These are phyloP conservation scores for Yoshiicerus persimilis DNA, from an alignment of 1,140 invertebrate species.

Conservation along the genomic window DNA sequence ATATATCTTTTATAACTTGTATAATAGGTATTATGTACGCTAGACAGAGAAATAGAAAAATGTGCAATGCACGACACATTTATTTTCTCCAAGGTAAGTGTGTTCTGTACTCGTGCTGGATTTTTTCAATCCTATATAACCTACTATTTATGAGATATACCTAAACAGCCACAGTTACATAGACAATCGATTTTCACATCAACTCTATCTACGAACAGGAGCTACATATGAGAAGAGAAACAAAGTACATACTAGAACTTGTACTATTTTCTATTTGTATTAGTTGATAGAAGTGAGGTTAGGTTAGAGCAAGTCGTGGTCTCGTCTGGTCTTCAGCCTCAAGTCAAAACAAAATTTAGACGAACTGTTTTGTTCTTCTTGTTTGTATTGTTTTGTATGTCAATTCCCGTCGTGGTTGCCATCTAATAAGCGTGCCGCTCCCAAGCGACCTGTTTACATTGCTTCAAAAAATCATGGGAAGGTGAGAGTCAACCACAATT, in stretches of 20 bases:
- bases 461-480: background rate
- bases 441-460: background rate
- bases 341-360: background rate
- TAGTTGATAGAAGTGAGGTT: background rate
- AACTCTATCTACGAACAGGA: background rate
- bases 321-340: background rate
- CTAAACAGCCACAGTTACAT: background rate
- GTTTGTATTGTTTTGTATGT: background rate
- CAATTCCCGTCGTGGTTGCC: background rate
- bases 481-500: background rate
- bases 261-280: background rate
- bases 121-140: no score
- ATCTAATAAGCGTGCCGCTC: background rate
- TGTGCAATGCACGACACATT: background rate
- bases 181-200: constrained; percentile 3
- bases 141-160: no score
- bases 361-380: background rate
- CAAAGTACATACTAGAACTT: background rate
- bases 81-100: background rate
- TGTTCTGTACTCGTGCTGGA: background rate
- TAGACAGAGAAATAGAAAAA: background rate
- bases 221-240: background rate
- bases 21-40: no score
- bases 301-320: background rate
- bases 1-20: background rate